Percentiles rank a stretch among this genome's conserved stretches.
Conservation (phyloP, 1,140 invertebrate genomes). For the Brachionus asplanchnoidis region DNA sequence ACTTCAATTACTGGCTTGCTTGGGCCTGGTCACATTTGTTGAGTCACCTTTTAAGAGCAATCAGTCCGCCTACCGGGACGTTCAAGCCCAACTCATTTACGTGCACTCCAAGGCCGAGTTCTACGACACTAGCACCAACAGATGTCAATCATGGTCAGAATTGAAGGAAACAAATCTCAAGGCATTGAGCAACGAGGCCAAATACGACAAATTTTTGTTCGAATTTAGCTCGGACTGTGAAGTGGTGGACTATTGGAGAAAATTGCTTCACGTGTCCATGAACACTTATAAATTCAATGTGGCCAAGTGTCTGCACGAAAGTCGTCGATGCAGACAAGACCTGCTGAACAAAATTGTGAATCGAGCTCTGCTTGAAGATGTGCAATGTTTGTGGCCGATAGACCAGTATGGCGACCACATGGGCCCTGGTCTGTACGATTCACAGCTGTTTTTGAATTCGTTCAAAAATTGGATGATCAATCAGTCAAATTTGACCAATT, state of each 20-base stretch:
- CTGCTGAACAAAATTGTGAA: neutral
- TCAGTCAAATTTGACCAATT: neutral
- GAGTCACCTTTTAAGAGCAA: neutral
- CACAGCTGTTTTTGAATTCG: slow-evolving; percentile 29
- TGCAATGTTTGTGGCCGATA: neutral
- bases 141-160: neutral
- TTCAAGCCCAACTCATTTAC: slow-evolving; percentile 34
- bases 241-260: slow-evolving; percentile 16
- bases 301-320: slow-evolving; percentile 9
- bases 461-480: slow-evolving; percentile 37
- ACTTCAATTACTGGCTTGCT: neutral
- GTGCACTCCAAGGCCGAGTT: slow-evolving; percentile 16
- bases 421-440: slow-evolving; percentile 38
- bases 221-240: slow-evolving; percentile 2
- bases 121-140: neutral
- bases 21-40: slow-evolving; percentile 28
- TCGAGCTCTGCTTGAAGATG: neutral
- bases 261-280: slow-evolving; percentile 32
- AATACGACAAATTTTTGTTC: slow-evolving; percentile 15
- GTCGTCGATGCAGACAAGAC: neutral
- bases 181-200: neutral
- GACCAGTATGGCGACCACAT: slow-evolving; percentile 9
- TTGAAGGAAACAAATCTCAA: neutral
- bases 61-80: neutral
- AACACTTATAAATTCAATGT: slow-evolving; percentile 37